These are phyloP conservation scores for Eurosta solidaginis DNA, from an alignment of 1,140 invertebrate genomes.

Conservation along the genomic window DNA sequence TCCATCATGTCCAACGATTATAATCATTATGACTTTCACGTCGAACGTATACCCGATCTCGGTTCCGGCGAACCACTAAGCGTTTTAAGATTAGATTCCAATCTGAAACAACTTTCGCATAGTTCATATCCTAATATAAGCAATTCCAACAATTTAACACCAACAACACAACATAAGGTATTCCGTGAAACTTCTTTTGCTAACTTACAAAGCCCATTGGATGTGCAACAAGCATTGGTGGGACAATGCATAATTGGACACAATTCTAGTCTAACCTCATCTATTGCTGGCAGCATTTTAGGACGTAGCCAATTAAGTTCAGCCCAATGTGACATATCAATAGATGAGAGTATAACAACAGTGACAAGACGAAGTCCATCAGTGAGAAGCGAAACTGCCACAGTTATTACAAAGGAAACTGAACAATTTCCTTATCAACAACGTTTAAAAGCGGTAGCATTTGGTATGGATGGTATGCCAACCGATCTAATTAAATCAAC, in stretches of 20 bases:
- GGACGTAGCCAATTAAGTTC: slow-evolving; percentile 52
- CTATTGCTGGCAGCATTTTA: slow-evolving; percentile 59
- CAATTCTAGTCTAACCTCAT: slow-evolving; percentile 58
- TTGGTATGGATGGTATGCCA: slow-evolving; percentile 43
- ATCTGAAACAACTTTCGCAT: slow-evolving; percentile 33
- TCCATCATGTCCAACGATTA: slow-evolving; percentile 47
- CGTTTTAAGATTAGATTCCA: neutral
- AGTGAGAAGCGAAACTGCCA: slow-evolving; percentile 46
- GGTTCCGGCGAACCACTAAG: slow-evolving; percentile 31
- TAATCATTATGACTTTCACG: slow-evolving; percentile 23
- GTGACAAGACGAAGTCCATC: slow-evolving; percentile 50
- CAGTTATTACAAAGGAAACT: slow-evolving; percentile 40
- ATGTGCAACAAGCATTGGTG: slow-evolving; percentile 45
- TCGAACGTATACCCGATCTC: slow-evolving; percentile 36
- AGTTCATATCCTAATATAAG: slow-evolving; percentile 51
- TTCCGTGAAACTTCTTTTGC: slow-evolving; percentile 80
- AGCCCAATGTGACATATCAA: slow-evolving; percentile 48
- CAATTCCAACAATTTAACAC: slow-evolving; percentile 54
- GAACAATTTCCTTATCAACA: slow-evolving; percentile 32
- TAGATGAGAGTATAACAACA: slow-evolving; percentile 51
- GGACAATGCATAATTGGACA: slow-evolving; percentile 38
- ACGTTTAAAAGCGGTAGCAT: slow-evolving; percentile 49
- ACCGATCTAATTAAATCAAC: neutral
- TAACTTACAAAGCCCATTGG: slow-evolving; percentile 64
- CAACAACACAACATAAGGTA: slow-evolving; percentile 65